Base-by-base conservation (phyloP, 2,113 vertebrate genomes). In the Arizona elegans region DNA sequence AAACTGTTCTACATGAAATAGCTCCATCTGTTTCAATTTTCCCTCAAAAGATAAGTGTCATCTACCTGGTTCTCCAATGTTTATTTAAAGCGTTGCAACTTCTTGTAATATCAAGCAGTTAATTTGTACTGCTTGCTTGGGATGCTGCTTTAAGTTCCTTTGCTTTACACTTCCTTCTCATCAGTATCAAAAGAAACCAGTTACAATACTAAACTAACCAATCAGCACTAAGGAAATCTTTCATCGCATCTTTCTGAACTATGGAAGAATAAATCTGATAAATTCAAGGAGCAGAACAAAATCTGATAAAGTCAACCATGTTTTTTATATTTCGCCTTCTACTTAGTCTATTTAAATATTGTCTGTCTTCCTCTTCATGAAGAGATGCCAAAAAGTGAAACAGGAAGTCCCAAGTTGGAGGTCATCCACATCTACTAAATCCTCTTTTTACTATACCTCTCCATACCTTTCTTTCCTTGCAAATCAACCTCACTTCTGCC, bases 311-410 rank as follows among this genome's bases (percentile, higher is more conserved):
- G 86, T 9, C 17, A 26, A n/a, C 15, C 58, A 86, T n/a, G 3
- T 58, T 19, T 43, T 91, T 91, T 91, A 58, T 91, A 58, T 91
- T 17, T 91, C 15, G 17, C 81, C 59, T 38, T 86, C 43, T 29
- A 43, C 52, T 81, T 91, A n/a, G 13, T 15, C 29, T 70, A 6
- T 33, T 33, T 75, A 81, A 91, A 54, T 54, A 29, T 70, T 50
- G 92, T 56, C 55, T 54, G 90, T 95, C 65, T 92, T 92, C 85
- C 93, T 93, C 59, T 33, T 43, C 43, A 92, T 54, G 81, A 95
- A 56, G 50, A 94, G 85, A 70, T 95, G 93, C 93, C 95, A 95
- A 75, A 29, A 75, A 70, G 70, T 94, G 58, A 94, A 93, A 21
- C 53, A 54, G 95, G 43, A 92, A 90, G 52, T 89, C 87, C 62